Conservation (phyloP, 2,797 vertebrate species). For the Xenopus petersii region DNA sequence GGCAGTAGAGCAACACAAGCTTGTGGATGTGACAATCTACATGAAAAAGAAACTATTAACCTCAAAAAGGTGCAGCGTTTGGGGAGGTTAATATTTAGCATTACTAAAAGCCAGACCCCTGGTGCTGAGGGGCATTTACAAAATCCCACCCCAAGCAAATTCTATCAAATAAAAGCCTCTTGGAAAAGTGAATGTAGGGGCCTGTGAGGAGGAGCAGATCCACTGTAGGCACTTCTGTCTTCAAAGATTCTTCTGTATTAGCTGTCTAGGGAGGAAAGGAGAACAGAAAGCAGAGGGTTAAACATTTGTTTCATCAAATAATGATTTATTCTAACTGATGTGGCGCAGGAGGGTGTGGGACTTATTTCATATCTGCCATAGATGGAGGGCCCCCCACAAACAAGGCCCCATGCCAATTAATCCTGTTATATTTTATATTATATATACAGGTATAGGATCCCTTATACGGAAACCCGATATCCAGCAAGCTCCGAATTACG, state of each 20-base stretch:
- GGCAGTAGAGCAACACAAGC: slow-evolving; percentile 21
- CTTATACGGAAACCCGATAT: too few species aligned
- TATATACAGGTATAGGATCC: too few species aligned
- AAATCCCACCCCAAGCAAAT: slow-evolving; percentile 30
- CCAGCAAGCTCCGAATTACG: too few species aligned
- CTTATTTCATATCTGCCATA: too few species aligned
- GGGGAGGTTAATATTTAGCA: slow-evolving; percentile 18
- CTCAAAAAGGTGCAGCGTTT: not conserved
- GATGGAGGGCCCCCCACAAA: too few species aligned
- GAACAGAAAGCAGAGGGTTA: too few species aligned
- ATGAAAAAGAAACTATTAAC: slow-evolving; percentile 16
- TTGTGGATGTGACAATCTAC: slow-evolving; percentile 8
- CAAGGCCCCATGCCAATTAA: too few species aligned
- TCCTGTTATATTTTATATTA: too few species aligned
- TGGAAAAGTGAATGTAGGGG: not conserved
- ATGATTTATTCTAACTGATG: too few species aligned
- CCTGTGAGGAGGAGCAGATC: slow-evolving; percentile 1
- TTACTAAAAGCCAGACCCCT: slow-evolving; percentile 27
- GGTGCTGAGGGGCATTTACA: slow-evolving; percentile 15
- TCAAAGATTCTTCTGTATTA: slow-evolving; percentile 28
- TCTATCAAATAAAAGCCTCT: slow-evolving; percentile 47
- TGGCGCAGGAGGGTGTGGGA: too few species aligned
- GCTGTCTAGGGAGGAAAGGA: slow-evolving; percentile 4
- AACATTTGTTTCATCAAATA: too few species aligned
- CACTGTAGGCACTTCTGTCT: slow-evolving; percentile 46